Evolutionary conservation across 2,888 invertebrate species (phyloP).

Genomic region (Lissocephala sabroskyi): DNA sequence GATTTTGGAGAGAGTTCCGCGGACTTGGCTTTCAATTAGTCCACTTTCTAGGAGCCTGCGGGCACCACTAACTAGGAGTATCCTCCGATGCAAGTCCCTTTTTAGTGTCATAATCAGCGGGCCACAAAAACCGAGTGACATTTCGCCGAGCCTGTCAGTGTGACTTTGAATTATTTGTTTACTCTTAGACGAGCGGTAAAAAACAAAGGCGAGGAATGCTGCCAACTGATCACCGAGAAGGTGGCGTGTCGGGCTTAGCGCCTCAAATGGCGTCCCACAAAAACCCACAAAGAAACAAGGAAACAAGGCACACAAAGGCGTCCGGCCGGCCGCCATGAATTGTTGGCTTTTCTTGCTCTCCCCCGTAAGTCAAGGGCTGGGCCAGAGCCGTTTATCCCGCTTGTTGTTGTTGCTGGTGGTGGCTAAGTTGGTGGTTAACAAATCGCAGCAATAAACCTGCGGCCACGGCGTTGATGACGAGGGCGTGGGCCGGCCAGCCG

Average conservation of each 20-base stretch:
- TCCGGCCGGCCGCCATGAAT: no score
- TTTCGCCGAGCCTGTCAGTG: conserved; percentile 38
- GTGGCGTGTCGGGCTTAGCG: no score
- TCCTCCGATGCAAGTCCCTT: conserved; percentile 36
- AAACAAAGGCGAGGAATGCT: no score
- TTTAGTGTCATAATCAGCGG: conserved; percentile 59
- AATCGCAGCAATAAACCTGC: conserved; percentile 56
- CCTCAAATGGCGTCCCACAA: no score
- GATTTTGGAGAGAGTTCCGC: no score
- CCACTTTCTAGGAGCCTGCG: no score
- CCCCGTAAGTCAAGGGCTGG: conserved; percentile 10
- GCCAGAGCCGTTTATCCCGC: conserved; percentile 1
- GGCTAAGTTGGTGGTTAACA: conserved; percentile 35
- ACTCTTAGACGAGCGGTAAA: conserved; percentile 20
- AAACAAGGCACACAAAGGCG: no score
- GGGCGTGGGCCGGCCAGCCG: conserved; percentile 9
- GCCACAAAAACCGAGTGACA: conserved; percentile 36
- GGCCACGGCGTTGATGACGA: conserved; percentile 14
- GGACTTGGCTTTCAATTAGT: no score
- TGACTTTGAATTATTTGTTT: conserved; percentile 64
- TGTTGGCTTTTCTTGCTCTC: no score
- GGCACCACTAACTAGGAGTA: no score
- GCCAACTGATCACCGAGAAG: no score
- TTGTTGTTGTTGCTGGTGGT: conserved; percentile 22
- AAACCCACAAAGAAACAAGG: no score